These are phyloP conservation scores for Cylloceria caligata DNA, from an alignment of 2,888 invertebrate species.

Conservation along the genomic window DNA sequence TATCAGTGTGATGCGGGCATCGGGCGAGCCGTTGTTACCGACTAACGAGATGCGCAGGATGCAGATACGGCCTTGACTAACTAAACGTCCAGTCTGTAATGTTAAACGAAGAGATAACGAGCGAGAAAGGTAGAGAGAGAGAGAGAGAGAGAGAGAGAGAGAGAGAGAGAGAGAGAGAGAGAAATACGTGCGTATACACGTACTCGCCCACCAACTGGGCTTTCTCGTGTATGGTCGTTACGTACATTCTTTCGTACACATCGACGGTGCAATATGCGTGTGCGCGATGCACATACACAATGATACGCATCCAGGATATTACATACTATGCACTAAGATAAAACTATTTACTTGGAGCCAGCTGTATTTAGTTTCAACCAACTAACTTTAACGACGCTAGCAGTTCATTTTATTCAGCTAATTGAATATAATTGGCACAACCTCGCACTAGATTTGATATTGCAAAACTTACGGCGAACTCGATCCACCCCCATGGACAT, in stretches of 20 bases:
- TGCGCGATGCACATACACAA: slow-evolving; percentile 1
- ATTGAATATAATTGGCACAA: no score
- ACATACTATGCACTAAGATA: no score
- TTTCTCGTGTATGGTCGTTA: slow-evolving; percentile 29
- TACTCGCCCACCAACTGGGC: slow-evolving; percentile 36
- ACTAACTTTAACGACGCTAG: no score
- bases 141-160: slow-evolving; percentile 8
- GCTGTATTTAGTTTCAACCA: no score
- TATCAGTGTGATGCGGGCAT: slow-evolving; percentile 15
- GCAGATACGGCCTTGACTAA: slow-evolving; percentile 76
- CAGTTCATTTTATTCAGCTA: no score
- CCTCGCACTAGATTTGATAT: no score
- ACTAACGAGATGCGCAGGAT: slow-evolving; percentile 72
- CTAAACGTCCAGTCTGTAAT: slow-evolving; percentile 49
- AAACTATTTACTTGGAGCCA: no score
- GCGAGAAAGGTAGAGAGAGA: neutral
- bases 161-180: slow-evolving; percentile 10
- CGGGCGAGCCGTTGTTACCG: slow-evolving; percentile 24
- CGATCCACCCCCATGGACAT: no score
- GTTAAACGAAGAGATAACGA: slow-evolving; percentile 20
- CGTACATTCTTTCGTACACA: neutral
- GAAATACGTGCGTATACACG: slow-evolving; percentile 2
- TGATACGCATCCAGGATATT: no score
- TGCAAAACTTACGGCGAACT: no score
- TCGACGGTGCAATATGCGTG: slow-evolving; percentile 13